Percentiles rank a stretch among this genome's conserved stretches.
These are phyloP conservation scores for Chelon labrosus DNA, from an alignment of 2,797 vertebrate species.

Conservation along the genomic window DNA sequence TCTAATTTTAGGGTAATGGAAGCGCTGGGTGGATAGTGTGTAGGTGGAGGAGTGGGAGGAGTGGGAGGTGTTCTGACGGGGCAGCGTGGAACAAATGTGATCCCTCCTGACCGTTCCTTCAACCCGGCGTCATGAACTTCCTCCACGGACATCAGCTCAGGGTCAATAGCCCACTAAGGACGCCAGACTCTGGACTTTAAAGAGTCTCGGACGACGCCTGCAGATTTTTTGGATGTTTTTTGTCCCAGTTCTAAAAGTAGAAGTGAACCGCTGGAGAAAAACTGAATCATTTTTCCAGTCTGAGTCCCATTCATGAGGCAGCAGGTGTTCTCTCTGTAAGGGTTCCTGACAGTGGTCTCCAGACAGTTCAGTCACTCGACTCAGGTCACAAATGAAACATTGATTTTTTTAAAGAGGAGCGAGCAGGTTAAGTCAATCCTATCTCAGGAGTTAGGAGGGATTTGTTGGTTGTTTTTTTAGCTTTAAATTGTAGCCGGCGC, in stretches of 20 bases:
- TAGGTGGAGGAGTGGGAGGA: too few relatives aligned
- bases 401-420: constrained; percentile 31
- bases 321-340: neutral
- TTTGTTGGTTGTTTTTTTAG: neutral
- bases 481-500: constrained; percentile 6
- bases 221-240: neutral
- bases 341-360: neutral
- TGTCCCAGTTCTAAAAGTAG: neutral
- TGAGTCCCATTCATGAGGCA: neutral
- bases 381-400: constrained; percentile 35
- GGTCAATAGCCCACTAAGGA: constrained; percentile 3
- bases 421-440: constrained; percentile 12
- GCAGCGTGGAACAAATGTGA: too few relatives aligned
- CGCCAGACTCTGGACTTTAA: neutral
- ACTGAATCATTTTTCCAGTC: neutral
- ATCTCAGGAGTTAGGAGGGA: neutral
- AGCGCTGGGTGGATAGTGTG: too few relatives aligned
- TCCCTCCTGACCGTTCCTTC: neutral
- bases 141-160: constrained; percentile 3
- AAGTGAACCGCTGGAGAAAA: neutral
- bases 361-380: constrained; percentile 10
- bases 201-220: too few relatives aligned
- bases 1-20: too few relatives aligned
- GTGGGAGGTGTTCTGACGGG: too few relatives aligned
- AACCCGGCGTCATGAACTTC: neutral